These are phyloP conservation scores for Alloplasta piceator DNA, from an alignment of 2,888 invertebrate genomes.

Conservation along the genomic window DNA sequence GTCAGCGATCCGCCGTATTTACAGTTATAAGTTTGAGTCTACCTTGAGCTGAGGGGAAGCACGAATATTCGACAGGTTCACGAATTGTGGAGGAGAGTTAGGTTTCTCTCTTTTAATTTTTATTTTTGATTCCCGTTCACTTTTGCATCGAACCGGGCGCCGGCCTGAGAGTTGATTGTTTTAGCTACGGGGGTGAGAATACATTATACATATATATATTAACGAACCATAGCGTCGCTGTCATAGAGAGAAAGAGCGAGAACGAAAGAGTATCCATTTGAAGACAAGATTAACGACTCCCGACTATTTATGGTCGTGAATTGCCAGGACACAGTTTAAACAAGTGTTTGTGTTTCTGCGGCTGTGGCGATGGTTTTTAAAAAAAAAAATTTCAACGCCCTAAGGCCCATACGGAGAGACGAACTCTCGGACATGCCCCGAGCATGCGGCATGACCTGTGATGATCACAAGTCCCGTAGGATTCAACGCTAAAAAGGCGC, in stretches of 20 bases:
- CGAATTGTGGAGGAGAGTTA: conserved; percentile 56
- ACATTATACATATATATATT: conserved; percentile 74
- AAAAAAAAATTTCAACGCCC: conserved; percentile 48
- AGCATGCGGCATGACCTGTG: conserved; percentile 38
- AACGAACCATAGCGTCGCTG: conserved; percentile 70
- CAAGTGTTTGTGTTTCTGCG: conserved; percentile 76
- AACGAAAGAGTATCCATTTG: conserved; percentile 42
- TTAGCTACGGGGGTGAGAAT: conserved; percentile 79
- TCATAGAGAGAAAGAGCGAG: conserved; percentile 57
- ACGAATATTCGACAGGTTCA: conserved; percentile 47
- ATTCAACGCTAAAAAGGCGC: conserved; percentile 53
- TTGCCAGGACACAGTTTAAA: conserved; percentile 78
- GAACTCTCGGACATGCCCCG: conserved; percentile 25
- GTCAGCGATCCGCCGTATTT: conserved; percentile 1
- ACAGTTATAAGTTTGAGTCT: conserved; percentile 30
- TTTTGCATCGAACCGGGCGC: conserved; percentile 54
- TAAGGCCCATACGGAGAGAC: conserved; percentile 62
- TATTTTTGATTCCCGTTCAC: conserved; percentile 65
- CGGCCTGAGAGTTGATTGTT: conserved; percentile 73
- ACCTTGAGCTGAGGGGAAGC: conserved; percentile 20
- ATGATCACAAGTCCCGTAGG: conserved; percentile 45
- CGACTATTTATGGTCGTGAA: conserved; percentile 76
- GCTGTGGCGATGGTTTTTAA: conserved; percentile 18
- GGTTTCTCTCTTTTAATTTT: conserved; percentile 70
- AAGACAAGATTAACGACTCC: conserved; percentile 78